These are phyloP conservation scores for Noctilio leporinus DNA, from an alignment of 2,113 vertebrate species.

Conservation along the genomic window DNA sequence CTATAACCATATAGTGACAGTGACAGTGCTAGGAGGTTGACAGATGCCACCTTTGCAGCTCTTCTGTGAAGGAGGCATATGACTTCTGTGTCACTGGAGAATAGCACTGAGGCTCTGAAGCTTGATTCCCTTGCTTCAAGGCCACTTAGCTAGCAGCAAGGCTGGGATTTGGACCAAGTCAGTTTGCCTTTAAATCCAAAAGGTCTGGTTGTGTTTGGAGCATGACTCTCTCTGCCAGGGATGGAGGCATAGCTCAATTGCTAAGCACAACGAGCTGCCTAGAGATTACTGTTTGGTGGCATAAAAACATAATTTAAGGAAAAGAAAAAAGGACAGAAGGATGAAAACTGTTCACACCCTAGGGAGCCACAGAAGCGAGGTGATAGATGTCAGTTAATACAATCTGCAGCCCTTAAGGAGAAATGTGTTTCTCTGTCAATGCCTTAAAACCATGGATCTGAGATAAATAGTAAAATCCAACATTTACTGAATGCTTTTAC, in stretches of 20 bases:
- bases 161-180: not conserved
- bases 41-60: not conserved
- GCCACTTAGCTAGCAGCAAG: not conserved
- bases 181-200: not conserved
- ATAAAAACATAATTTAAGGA: not conserved
- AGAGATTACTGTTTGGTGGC: not conserved
- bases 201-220: not conserved
- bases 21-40: not conserved
- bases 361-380: not conserved
- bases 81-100: not conserved
- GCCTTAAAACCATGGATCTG: not conserved
- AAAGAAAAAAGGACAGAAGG: not conserved
- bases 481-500: not conserved
- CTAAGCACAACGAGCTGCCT: not conserved
- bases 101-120: not conserved
- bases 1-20: not conserved
- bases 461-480: not conserved
- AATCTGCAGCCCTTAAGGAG: not conserved
- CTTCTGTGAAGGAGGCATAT: not conserved
- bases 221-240: not conserved
- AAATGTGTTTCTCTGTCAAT: not conserved
- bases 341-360: not conserved
- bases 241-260: not conserved
- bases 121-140: not conserved
- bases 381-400: not conserved